Conservation (phyloP, 2,888 invertebrate species). For the Orchesellides sinensis region DNA sequence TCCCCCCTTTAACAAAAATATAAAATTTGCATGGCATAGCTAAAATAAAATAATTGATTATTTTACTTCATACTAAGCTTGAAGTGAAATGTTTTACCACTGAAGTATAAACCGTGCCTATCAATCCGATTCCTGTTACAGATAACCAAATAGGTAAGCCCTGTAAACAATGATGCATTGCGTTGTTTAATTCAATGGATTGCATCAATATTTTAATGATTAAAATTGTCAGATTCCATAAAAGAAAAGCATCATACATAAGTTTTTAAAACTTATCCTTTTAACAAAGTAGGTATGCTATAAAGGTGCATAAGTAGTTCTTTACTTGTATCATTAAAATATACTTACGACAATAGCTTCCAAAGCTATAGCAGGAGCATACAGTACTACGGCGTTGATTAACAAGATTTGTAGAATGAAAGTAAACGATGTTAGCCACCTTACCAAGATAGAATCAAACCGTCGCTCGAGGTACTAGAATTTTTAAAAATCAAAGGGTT, state of each 20-base stretch:
- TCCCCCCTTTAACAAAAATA: slow-evolving; percentile 60
- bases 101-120: slow-evolving; percentile 77
- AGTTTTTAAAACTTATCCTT: too few relatives aligned
- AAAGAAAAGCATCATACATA: too few relatives aligned
- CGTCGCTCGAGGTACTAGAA: slow-evolving; percentile 69
- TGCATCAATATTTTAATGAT: too few relatives aligned
- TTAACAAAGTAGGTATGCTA: too few relatives aligned
- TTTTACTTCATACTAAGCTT: neutral
- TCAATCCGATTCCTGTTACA: slow-evolving; percentile 74
- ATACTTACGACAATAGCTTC: slow-evolving; percentile 75
- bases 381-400: slow-evolving; percentile 75
- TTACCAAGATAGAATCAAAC: slow-evolving; percentile 64
- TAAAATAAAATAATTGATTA: too few relatives aligned
- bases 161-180: neutral
- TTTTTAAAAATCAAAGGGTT: neutral
- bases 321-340: too few relatives aligned
- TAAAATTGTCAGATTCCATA: too few relatives aligned
- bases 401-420: slow-evolving; percentile 70
- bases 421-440: slow-evolving; percentile 67
- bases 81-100: slow-evolving; percentile 74
- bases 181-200: too few relatives aligned
- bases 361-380: slow-evolving; percentile 75
- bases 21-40: too few relatives aligned
- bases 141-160: slow-evolving; percentile 75
- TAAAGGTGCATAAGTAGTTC: too few relatives aligned